These are phyloP conservation scores for Sceloporus undulatus DNA, from an alignment of 2,113 vertebrate species.

Conservation along the genomic window DNA sequence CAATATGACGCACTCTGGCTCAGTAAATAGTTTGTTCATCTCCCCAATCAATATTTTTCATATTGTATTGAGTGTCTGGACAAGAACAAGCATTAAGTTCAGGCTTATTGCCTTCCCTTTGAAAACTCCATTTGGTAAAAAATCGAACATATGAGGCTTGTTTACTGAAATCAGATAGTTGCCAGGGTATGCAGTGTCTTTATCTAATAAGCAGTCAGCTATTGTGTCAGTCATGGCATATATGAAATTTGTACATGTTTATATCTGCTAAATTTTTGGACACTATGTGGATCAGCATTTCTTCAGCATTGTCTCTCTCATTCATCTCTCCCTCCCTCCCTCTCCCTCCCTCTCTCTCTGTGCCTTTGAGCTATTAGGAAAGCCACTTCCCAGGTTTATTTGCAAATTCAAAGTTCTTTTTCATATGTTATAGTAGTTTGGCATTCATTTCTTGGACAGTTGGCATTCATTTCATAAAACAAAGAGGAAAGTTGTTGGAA, in stretches of 20 bases:
- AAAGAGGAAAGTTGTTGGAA: no score
- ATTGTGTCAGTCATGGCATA: neutral
- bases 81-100: slow-evolving; percentile 23
- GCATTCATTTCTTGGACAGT: no score
- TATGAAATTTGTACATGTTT: neutral
- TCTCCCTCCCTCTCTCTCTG: no score
- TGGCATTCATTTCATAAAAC: no score
- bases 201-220: slow-evolving; percentile 9
- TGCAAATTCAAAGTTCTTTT: no score
- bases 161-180: slow-evolving; percentile 4
- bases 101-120: neutral
- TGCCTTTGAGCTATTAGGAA: no score
- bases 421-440: no score
- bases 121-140: slow-evolving; percentile 27
- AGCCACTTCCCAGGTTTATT: no score
- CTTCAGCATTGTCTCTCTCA: no score
- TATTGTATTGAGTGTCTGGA: slow-evolving; percentile 25
- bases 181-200: neutral
- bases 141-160: neutral
- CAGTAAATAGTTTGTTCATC: slow-evolving; percentile 29
- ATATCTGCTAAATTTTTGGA: no score
- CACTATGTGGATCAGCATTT: no score
- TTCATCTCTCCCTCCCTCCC: no score
- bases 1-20: slow-evolving; percentile 13
- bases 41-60: slow-evolving; percentile 40